Evolutionary conservation across 2,113 vertebrate species (phyloP), one percentile per base, ranked within the genome.

Genomic region (Chloropsis cyanopogon): DNA sequence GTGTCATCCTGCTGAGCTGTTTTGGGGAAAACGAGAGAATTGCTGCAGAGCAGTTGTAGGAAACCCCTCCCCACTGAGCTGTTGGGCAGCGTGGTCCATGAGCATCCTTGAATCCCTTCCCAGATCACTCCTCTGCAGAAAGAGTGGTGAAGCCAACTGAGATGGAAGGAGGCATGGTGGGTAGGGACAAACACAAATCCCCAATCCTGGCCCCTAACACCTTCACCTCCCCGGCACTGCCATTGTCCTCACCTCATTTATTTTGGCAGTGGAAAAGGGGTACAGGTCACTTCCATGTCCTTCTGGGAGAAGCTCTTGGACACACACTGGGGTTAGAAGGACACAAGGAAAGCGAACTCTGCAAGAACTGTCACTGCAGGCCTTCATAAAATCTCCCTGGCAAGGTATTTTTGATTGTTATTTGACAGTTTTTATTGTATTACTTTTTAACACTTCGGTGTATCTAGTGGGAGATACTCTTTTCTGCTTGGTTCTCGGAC

Each of bases 51-150:
- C 20, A 7, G 19, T 2, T n/a, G 39, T 4, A 37, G n/a, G n/a
- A 54, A 75, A 7, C 1, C 6, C 3, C 5, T 59, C 14, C 24
- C 23, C 0, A 0, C 8, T 17, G 49, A 71, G 14, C 29, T 41
- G 10, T 22, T 37, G 39, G 68, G 19, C 14, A 69, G 13, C 0
- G 3, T 53, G 46, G 41, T 14, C 47, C 22, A 2, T 9, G 39
- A 42, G 13, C n/a, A 46, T 14, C 76, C 25, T 41, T 44, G 7
- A 47, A 39, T 28, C 69, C 31, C 20, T 57, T 35, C 31, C 25
- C 41, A 41, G 33, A 10, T 39, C 46, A 22, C 14, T 12, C 11
- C 11, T 65, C 15, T 8, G 14, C 1, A 1, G 5, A 35, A 9
- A 7, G 10, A 44, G 5, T 14, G 28, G 24, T 31, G 54, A 70